Base-by-base conservation (phyloP, 2,113 vertebrate genomes). In the Lates calcarifer region DNA sequence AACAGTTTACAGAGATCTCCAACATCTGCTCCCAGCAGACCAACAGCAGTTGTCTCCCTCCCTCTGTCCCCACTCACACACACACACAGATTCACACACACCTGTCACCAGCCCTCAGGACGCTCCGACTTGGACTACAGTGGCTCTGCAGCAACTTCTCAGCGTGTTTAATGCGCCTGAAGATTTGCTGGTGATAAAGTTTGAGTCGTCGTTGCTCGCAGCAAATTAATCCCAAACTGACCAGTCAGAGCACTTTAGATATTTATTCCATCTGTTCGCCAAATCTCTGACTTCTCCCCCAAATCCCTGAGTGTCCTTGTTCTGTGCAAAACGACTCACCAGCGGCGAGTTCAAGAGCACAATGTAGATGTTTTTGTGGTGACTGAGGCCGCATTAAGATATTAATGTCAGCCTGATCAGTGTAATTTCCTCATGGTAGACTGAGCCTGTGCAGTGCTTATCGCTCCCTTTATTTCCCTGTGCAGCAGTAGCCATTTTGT, bases 11-110 rank as follows among this genome's bases (percentile, higher is more conserved):
- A 88, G 83, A 94, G 93, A 85, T 93, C 90, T 89, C 77, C 89
- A 89, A 93, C 93, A 94, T 94, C 93, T 94, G 93, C 91, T 94
- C 93, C 91, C 92, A 89, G 88, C 88, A 90, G 89, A 91, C 85
- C 75, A 77, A 62, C 89, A 88, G 89, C 93, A 94, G 90, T 91
- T 94, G 93, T 90, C 87, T 83, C 53, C 74, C 82, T 81, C 66
- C 72, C 82, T 77, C 86, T 77, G 75, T 82, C 85, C 85, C 66
- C 84, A 84, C 87, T 33, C 75, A 24, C 60, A 60, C 75, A 77
- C 74, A 62, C 53, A 66, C 37, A 39, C 75, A n/a, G n/a, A n/a
- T n/a, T n/a, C n/a, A 71, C 70, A 75, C 79, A 75, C 92, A 93
- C 92, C 93, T 94, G 91, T 91, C 84, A 66, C 73, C 84, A 84